Conservation (phyloP, 2,888 invertebrate species). For the Ophraella communa region DNA sequence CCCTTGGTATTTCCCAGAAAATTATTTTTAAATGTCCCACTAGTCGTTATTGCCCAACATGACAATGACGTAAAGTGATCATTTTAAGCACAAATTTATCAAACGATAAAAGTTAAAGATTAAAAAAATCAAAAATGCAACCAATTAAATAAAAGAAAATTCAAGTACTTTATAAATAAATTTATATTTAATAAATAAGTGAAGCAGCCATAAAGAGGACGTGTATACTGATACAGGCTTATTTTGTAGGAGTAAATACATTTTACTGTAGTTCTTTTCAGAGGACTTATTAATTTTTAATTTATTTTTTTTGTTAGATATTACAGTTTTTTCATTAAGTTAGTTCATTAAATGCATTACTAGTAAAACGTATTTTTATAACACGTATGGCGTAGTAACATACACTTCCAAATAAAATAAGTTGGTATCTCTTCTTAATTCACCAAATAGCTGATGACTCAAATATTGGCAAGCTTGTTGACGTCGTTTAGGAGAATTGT, state of each 20-base stretch:
- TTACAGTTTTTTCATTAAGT: background rate
- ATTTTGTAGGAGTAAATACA: too few species aligned
- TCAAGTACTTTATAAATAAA: too few species aligned
- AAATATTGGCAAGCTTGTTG: constrained; percentile 25
- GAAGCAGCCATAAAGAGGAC: too few species aligned
- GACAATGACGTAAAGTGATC: background rate
- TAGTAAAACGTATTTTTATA: background rate
- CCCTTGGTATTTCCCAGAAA: background rate
- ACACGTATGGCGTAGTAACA: background rate
- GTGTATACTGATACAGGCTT: too few species aligned
- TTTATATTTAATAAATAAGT: too few species aligned
- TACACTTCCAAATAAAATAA: background rate
- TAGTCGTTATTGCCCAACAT: background rate
- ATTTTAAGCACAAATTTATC: too few species aligned
- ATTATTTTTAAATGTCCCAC: constrained; percentile 13
- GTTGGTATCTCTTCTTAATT: background rate
- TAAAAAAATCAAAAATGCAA: too few species aligned
- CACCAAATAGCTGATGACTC: constrained; percentile 7
- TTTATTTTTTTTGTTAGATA: too few species aligned
- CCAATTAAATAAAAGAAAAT: too few species aligned
- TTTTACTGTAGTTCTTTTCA: too few species aligned
- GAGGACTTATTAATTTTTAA: too few species aligned
- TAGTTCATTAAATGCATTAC: background rate
- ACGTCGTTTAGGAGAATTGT: constrained; percentile 43
- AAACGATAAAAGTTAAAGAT: too few species aligned